Evolutionary conservation across 37 sponge, comb jelly and placozoan species (phyloP), one percentile per base, ranked within the genome.

Genomic region (Tethya wilhelma): DNA sequence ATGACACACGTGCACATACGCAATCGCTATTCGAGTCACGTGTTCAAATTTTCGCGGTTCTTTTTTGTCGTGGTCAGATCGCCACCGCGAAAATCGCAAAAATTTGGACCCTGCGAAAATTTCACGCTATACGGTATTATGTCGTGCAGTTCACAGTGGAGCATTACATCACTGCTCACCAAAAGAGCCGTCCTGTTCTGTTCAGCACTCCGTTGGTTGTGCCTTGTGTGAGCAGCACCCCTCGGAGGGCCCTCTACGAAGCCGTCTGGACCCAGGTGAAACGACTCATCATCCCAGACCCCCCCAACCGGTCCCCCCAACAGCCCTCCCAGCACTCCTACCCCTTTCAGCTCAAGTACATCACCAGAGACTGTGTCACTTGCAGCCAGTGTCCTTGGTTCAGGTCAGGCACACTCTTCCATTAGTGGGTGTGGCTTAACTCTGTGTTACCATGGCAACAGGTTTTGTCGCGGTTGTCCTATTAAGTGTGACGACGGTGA

Each of bases 401-500:
- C 86, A 89, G 71, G 93, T 92, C 64, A 84, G 77, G 12, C 2
- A 28, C 45, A 44, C 57, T 68, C 64, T n/a, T 19, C 56, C 38
- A 40, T 25, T 43, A 6, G 7, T 69, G 9, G 70, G 25, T 22
- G 22, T 19, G 53, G 9, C n/a, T 63, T n/a, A 30, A 25, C 64
- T 63, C 9, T n/a, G 64, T 63, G 26, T 38, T 68, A 12, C 42
- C 41, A 11, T 68, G 29, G 4, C 37, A 14, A 23, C 66, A 93
- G 91, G 72, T 94, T 97, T 63, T 97, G 98, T 55, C 65, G 67
- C n/a, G 98, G 98, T 42, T 97, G 98, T 80, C 62, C 65, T 17
- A 60, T 97, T 2, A 78, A 71, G 14, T 94, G 93, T 73, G 74
- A 91, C 31, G 90, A 88, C 2, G 44, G 37, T 38, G 32, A 32